phyloP scores from a whole-genome alignment of 2,888 invertebrate genomes.

The Watsonalla binaria region DNA sequence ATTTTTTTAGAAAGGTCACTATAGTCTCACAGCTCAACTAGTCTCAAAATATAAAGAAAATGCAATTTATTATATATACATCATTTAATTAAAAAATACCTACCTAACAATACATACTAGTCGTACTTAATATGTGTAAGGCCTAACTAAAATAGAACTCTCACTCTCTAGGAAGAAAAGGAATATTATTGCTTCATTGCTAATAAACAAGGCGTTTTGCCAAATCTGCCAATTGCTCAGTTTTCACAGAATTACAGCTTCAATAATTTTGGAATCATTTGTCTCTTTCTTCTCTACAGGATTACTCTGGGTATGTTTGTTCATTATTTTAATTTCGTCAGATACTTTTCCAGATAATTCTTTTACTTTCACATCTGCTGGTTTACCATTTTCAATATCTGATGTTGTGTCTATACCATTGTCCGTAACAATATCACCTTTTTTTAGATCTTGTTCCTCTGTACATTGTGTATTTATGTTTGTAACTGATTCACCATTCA shows the following conservation, averaged over 20 bases:
- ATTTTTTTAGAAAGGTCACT: not conserved
- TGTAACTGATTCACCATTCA: conserved; percentile 11
- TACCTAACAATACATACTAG: not conserved
- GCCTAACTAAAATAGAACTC: not conserved
- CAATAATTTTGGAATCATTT: not conserved
- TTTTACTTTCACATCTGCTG: not conserved
- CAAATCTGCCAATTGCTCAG: not conserved
- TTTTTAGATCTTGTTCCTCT: not conserved
- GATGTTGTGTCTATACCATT: not conserved
- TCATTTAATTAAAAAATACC: not conserved
- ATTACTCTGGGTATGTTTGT: not conserved
- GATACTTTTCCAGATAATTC: not conserved
- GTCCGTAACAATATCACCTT: not conserved
- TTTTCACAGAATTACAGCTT: not conserved
- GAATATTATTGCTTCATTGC: not conserved
- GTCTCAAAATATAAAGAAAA: not conserved
- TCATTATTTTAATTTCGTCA: not conserved
- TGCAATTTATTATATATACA: not conserved
- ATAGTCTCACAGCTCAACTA: too few relatives aligned
- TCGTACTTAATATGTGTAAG: not conserved
- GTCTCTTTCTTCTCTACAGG: not conserved
- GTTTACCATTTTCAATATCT: not conserved
- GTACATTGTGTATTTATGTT: conserved; percentile 7
- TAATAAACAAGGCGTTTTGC: not conserved
- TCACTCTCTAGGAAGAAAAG: not conserved